Evolutionary conservation across 2,888 invertebrate genomes (phyloP).

Genomic region (Ferrisia virgata): DNA sequence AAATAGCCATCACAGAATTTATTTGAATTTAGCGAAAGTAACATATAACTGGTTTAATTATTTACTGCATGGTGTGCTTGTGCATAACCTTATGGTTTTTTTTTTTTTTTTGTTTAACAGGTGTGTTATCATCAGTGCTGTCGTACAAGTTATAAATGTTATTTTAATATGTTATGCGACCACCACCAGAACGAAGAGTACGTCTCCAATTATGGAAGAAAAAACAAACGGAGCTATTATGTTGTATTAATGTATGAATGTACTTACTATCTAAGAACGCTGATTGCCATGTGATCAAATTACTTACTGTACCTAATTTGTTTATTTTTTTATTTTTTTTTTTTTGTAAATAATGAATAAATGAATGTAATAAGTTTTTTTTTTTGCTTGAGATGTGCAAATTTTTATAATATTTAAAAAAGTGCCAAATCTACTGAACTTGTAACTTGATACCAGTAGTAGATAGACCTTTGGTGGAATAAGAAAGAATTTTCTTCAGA

Average conservation of each 20-base stretch:
- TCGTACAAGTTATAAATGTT: conserved; percentile 70
- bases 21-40: not conserved
- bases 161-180: conserved; percentile 71
- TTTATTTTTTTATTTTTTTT: not conserved
- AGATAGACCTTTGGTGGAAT: no score
- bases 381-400: no score
- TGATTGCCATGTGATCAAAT: not conserved
- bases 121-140: conserved; percentile 54
- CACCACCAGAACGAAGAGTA: conserved; percentile 63
- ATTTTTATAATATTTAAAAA: no score
- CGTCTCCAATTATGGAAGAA: conserved; percentile 69
- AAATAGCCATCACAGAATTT: not conserved
- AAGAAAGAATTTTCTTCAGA: no score
- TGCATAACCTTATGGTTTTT: no score
- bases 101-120: conserved; percentile 48
- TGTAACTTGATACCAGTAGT: no score
- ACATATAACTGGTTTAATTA: not conserved
- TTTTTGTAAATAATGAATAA: not conserved
- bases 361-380: no score
- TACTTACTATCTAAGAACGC: not conserved
- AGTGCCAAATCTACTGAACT: no score
- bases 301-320: not conserved
- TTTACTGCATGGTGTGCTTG: not conserved
- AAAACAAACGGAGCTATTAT: conserved; percentile 69
- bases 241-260: not conserved